These are phyloP conservation scores for Heliconius ismenius DNA, from an alignment of 2,888 invertebrate genomes.

Conservation along the genomic window DNA sequence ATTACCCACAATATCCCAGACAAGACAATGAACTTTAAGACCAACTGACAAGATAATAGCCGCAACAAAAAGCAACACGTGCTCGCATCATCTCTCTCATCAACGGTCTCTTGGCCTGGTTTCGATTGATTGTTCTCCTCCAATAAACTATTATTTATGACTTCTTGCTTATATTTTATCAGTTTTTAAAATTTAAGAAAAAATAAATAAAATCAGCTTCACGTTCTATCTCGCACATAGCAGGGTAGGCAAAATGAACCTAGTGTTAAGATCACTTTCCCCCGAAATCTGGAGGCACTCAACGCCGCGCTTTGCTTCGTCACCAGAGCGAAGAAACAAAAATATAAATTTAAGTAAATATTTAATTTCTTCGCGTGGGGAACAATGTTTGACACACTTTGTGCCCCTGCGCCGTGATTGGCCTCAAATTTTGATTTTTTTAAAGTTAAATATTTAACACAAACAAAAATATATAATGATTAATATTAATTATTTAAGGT, in stretches of 20 bases:
- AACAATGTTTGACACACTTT: no score
- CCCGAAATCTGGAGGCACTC: no score
- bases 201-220: no score
- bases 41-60: constrained; percentile 67
- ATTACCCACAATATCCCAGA: constrained; percentile 37
- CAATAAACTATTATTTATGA: constrained; percentile 35
- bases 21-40: constrained; percentile 48
- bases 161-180: constrained; percentile 21
- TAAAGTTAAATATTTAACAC: background rate
- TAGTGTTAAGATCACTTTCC: no score
- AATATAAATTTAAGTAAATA: no score
- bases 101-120: constrained; percentile 53
- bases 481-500: background rate
- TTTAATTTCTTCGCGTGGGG: no score
- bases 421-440: background rate
- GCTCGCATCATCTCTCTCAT: constrained; percentile 69
- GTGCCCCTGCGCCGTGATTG: no score
- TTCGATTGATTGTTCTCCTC: constrained; percentile 59
- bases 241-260: no score
- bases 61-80: constrained; percentile 66
- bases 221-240: no score
- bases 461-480: background rate
- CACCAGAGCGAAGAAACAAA: no score
- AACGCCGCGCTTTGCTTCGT: no score
- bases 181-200: no score